Evolutionary conservation across 2,113 vertebrate species (phyloP), one percentile per base, ranked within the genome.

Genomic region (Megalops atlanticus): DNA sequence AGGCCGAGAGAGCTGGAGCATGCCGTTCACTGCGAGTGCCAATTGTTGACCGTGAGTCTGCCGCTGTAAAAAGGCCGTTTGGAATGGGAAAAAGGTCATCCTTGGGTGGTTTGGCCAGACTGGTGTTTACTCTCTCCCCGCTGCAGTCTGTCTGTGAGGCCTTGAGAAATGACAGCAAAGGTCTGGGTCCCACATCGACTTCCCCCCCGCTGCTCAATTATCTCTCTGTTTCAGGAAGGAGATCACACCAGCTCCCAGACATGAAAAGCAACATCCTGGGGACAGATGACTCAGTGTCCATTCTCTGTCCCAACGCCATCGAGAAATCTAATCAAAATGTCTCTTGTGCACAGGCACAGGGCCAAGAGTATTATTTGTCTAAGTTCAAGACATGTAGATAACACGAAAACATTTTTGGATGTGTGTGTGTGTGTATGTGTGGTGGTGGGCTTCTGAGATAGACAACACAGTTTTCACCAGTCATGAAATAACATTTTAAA

Each of bases 41-140:
- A 71, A 68, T 35, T 79, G 77, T 79, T 72, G 80, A 84, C 72
- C 58, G 43, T 49, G 64, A 35, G 80, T 80, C 84, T 75, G 76
- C 76, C 39, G 27, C 73, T 83, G 78, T 76, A 52, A 72, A 39
- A 35, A 52, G n/a, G 52, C 33, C n/a, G 3, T 47, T 41, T 15
- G 45, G 47, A 27, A 35, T 31, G 39, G 31, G 52, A 8, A n/a
- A 80, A 74, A 54, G 83, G 75, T 81, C 79, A 68, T 73, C 33
- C 12, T 70, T 36, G n/a, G 49, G 69, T 78, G 80, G 49, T 71
- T 75, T 78, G 79, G 79, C 83, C 80, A 84, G 83, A 84, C 78
- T 8, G 31, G 7, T 84, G 38, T 84, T 84, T 77, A 73, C 75
- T 18, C 76, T 78, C 31, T 68, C 38, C 47, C 70, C 35, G 3